Evolutionary conservation across 2,113 vertebrate genomes (phyloP).

Genomic region (Toxotes chatareus): DNA sequence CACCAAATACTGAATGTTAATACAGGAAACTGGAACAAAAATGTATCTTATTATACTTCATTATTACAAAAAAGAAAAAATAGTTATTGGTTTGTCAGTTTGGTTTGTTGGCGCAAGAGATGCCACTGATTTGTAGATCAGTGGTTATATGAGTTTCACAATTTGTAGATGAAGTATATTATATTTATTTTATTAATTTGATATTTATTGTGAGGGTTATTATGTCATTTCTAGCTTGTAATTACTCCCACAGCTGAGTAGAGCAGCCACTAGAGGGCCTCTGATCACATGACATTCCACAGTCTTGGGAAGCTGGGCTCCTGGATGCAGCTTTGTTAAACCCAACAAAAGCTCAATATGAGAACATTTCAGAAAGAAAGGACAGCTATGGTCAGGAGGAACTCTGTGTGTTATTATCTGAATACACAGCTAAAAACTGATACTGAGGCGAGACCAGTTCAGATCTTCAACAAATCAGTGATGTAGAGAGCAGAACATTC

Average conservation of each 20-base stretch:
- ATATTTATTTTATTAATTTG: no score
- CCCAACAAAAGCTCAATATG: not conserved
- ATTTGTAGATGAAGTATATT: not conserved
- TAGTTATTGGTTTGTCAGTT: not conserved
- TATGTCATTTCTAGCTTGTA: not conserved
- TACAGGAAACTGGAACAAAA: not conserved
- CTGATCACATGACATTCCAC: not conserved
- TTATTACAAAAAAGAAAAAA: not conserved
- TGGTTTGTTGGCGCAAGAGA: no score
- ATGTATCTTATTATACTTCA: not conserved
- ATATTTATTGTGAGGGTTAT: not conserved
- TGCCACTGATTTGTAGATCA: not conserved
- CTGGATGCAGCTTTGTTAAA: not conserved
- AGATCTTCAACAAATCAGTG: not conserved
- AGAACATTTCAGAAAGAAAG: not conserved
- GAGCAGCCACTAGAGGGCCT: conserved; percentile 19
- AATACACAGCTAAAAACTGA: not conserved
- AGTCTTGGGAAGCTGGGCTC: not conserved
- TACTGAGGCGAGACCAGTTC: not conserved
- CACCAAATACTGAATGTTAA: not conserved
- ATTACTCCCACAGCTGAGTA: not conserved
- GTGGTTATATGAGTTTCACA: not conserved
- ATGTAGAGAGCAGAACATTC: not conserved
- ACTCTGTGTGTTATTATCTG: no score
- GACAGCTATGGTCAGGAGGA: no score